Base-by-base conservation (phyloP, 1,140 invertebrate species). In the Saccostrea glomerata region DNA sequence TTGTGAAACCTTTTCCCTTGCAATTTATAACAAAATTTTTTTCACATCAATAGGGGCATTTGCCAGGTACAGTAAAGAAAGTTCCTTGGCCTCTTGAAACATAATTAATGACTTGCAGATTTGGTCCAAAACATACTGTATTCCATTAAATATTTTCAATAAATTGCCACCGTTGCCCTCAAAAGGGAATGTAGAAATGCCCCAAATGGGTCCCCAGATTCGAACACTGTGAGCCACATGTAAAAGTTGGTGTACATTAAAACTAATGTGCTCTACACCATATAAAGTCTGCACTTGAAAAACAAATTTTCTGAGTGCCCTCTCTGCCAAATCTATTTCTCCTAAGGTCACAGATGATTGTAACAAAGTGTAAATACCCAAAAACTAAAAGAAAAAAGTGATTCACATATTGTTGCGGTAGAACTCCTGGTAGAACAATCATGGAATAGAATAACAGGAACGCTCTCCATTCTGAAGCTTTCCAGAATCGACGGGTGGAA, bases 151-250 rank as follows among this genome's bases (percentile, higher is more conserved):
- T 1, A 89, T 11, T 89, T 86, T 86, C 25, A 86, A n/a, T 47
- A 6, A 90, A 36, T 84, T 47, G 20, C 88, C 90, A 88, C 88
- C 87, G 2, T 82, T 58, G 82, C 82, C 82, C 73, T 90, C 90
- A 87, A 86, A 90, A 15, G 84, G 66, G 82, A 90, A 89, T 86
- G 82, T 89, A 30, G 88, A 89, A 47, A 82, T 77, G 6, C n/a
- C 40, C 88, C 90, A 90, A 23, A 88, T 54, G 36, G 86, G 90
- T 17, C 90, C 90, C 73, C 88, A 82, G 17, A 89, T 84, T 63
- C 54, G 36, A 20, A 89, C 90, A 60, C 47, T 47, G 2, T 47
- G 40, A 6, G 86, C 9, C 4, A 90, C 58, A 63, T 89, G 88
- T 7, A 89, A 23, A 11, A 90, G 82, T 30, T 63, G 56, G 83